phyloP scores from a whole-genome alignment of 2,888 invertebrate genomes.

The Uropetala carovei region DNA sequence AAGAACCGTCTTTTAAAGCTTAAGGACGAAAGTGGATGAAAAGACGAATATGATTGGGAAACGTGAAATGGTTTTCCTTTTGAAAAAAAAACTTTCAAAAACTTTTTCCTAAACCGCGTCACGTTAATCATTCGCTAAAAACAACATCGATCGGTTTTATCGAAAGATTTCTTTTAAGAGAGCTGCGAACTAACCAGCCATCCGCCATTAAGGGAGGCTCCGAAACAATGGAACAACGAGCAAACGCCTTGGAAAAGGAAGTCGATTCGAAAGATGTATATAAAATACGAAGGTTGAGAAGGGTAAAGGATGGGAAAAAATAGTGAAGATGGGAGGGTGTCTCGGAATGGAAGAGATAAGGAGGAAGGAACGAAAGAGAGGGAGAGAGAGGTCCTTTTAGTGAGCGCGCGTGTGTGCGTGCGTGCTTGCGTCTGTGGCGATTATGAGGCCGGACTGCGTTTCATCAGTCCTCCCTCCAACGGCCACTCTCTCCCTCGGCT shows the following conservation, averaged over 20 bases:
- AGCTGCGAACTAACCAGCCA: no score
- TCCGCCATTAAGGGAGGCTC: neutral
- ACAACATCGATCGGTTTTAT: neutral
- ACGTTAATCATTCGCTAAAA: neutral
- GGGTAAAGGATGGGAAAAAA: neutral
- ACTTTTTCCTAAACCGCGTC: neutral
- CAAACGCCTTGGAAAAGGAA: neutral
- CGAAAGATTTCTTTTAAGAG: no score
- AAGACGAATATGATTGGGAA: no score
- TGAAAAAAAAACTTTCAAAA: no score
- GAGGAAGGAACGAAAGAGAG: neutral
- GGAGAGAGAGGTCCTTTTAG: neutral
- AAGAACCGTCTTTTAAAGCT: no score
- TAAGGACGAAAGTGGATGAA: no score
- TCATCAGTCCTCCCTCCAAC: neutral
- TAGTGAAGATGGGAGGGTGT: neutral
- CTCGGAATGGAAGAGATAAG: neutral
- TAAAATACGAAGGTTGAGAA: constrained; percentile 4
- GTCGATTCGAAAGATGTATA: neutral
- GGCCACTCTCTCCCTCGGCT: neutral
- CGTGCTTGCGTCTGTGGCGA: constrained; percentile 16
- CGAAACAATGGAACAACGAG: constrained; percentile 10
- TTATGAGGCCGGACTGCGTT: constrained; percentile 20
- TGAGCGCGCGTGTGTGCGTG: neutral
- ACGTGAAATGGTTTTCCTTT: no score